Base-by-base conservation (phyloP, 2,797 vertebrate genomes). In the Premnoplex brunnescens region DNA sequence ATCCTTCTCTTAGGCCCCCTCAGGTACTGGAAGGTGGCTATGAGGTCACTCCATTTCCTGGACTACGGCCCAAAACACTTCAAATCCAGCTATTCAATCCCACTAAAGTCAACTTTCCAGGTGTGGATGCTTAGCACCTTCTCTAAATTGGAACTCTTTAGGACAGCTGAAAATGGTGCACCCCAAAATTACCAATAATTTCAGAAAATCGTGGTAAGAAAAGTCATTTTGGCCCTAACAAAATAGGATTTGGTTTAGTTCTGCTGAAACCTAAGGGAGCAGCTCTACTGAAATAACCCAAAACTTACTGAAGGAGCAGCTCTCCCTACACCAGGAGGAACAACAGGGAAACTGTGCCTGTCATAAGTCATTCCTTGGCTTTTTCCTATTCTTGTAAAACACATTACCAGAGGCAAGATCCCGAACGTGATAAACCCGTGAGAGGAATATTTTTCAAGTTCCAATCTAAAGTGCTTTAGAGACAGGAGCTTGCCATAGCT, bases 41-140 rank as follows among this genome's bases (percentile, higher is more conserved):
- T 41, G 19, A 37, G 19, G 55, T 48, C 43, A 36, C 41, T 68
- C 22, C 12, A 21, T 49, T 92, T 82, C 72, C 55, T 82, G 36
- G 46, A 86, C 34, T 34, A 9, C 0, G 2, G 64, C 36, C 60
- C 58, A 17, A 41, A 75, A 71, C 1, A 0, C 12, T 41, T 74
- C 64, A 85, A 74, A 85, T 77, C 44, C 76, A 69, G 16, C 49
- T 27, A 20, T 4, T 27, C 1, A 3, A 32, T 69, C 48, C 72
- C 34, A 30, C 48, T n/a, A 3, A 88, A 83, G 27, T 19, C 0
- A 0, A 8, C 14, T 46, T 76, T 32, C 36, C 55, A 24, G 12
- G 37, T 8, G 10, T 7, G 51, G 16, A 89, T 34, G 30, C 17
- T 76, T 22, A 74, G 34, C 23, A 34, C 10, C 16, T 66, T 82